phyloP scores from a whole-genome alignment of 2,888 invertebrate species.

The Ochropacha duplaris region DNA sequence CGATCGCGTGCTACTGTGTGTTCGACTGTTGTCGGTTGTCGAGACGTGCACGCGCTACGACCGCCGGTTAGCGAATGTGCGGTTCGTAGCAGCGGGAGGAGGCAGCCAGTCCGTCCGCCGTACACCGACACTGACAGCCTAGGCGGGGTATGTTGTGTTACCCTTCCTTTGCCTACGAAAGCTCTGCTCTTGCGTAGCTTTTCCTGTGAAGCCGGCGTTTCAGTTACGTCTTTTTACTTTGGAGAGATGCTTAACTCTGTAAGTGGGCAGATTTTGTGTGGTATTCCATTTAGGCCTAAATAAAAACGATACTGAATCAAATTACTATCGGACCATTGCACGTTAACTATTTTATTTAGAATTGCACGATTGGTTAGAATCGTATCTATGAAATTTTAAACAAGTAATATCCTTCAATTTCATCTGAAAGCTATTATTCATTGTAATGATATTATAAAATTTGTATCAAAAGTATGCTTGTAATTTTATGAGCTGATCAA shows the following conservation, averaged over 20 bases:
- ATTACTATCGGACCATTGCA: slow-evolving; percentile 36
- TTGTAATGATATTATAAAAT: too few relatives aligned
- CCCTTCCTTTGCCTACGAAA: slow-evolving; percentile 72
- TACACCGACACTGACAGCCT: slow-evolving; percentile 29
- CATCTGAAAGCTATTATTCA: neutral
- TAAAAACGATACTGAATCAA: slow-evolving; percentile 62
- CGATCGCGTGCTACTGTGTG: slow-evolving; percentile 53
- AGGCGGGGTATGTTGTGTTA: slow-evolving; percentile 68
- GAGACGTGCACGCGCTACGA: slow-evolving; percentile 54
- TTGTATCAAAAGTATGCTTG: too few relatives aligned
- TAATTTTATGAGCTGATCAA: too few relatives aligned
- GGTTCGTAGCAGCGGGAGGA: slow-evolving; percentile 48
- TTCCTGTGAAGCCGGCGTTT: slow-evolving; percentile 51
- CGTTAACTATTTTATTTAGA: slow-evolving; percentile 21
- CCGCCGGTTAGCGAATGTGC: slow-evolving; percentile 71
- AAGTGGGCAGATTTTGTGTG: slow-evolving; percentile 80
- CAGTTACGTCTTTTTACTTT: slow-evolving; percentile 51
- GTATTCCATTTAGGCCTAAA: slow-evolving; percentile 79
- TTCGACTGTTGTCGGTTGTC: slow-evolving; percentile 18
- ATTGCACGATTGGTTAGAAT: neutral
- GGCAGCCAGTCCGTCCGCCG: slow-evolving; percentile 19
- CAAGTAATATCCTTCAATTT: neutral
- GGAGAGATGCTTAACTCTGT: slow-evolving; percentile 66
- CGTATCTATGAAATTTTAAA: neutral
- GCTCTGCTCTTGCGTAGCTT: slow-evolving; percentile 66